Conservation (phyloP, 2,888 invertebrate species). For the Nysson spinosus region DNA sequence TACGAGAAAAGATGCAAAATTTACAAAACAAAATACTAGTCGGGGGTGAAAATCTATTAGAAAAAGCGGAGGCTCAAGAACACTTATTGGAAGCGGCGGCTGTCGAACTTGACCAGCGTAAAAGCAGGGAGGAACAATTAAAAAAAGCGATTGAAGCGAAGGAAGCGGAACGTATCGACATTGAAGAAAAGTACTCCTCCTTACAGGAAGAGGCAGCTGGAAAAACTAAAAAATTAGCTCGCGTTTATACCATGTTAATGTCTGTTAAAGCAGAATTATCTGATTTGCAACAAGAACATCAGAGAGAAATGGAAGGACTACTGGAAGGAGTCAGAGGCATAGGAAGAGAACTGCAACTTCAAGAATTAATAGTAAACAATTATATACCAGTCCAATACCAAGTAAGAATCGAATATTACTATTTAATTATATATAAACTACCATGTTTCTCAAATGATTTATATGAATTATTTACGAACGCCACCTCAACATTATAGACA, state of each 20-base stretch:
- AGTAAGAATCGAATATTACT: conserved; percentile 79
- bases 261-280: conserved; percentile 91
- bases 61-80: conserved; percentile 97
- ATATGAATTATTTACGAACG: too few relatives aligned
- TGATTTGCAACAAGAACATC: conserved; percentile 95
- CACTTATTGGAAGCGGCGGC: conserved; percentile 92
- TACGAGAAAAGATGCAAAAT: conserved; percentile 91
- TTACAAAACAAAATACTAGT: conserved; percentile 97
- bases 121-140: conserved; percentile 88
- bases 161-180: conserved; percentile 94
- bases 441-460: too few relatives aligned
- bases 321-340: conserved; percentile 95
- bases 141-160: conserved; percentile 91
- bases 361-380: conserved; percentile 92
- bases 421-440: too few relatives aligned
- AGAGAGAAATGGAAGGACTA: conserved; percentile 97
- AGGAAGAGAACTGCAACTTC: conserved; percentile 92
- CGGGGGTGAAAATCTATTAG: conserved; percentile 98
- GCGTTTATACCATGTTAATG: conserved; percentile 91
- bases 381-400: conserved; percentile 97
- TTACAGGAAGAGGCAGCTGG: conserved; percentile 97
- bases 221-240: conserved; percentile 94
- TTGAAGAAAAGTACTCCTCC: conserved; percentile 96
- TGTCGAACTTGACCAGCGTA: conserved; percentile 87
- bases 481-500: conserved; percentile 83